A percentile compares a stretch with the other conserved stretches of the same genome.
These are phyloP conservation scores for Drosophila macrospina DNA, from an alignment of 2,888 invertebrate species.

Conservation along the genomic window DNA sequence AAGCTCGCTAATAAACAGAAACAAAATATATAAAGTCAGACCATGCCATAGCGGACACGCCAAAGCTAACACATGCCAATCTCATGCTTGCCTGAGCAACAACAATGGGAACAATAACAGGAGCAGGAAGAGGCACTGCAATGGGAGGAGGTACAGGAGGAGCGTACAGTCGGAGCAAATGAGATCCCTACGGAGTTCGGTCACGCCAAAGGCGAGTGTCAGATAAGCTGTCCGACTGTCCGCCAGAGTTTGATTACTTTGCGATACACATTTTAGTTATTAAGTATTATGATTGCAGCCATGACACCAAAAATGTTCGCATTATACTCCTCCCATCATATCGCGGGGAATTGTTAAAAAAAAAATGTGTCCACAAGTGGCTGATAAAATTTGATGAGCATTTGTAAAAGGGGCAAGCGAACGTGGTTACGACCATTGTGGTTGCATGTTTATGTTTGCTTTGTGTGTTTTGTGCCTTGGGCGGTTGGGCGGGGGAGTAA, in stretches of 20 bases:
- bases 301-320: conserved; percentile 19
- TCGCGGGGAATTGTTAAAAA: conserved; percentile 61
- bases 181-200: conserved; percentile 22
- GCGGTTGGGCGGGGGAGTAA: not conserved
- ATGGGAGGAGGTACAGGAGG: conserved; percentile 13
- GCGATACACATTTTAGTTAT: conserved; percentile 55
- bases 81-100: conserved; percentile 31
- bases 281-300: conserved; percentile 32
- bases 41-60: conserved; percentile 52
- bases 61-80: conserved; percentile 64
- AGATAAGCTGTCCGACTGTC: conserved; percentile 20
- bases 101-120: conserved; percentile 19
- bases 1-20: conserved; percentile 67
- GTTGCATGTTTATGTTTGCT: conserved; percentile 49
- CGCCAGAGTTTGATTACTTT: conserved; percentile 63
- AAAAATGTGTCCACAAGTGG: conserved; percentile 78
- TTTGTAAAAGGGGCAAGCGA: conserved; percentile 31
- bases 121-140: conserved; percentile 11
- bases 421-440: conserved; percentile 22
- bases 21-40: conserved; percentile 65
- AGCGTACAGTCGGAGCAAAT: not conserved
- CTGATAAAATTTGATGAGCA: conserved; percentile 73
- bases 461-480: conserved; percentile 36
- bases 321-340: conserved; percentile 44
- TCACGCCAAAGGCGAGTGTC: conserved; percentile 3